Base-by-base conservation (phyloP, 1,140 invertebrate species). In the Bombus polaris region DNA sequence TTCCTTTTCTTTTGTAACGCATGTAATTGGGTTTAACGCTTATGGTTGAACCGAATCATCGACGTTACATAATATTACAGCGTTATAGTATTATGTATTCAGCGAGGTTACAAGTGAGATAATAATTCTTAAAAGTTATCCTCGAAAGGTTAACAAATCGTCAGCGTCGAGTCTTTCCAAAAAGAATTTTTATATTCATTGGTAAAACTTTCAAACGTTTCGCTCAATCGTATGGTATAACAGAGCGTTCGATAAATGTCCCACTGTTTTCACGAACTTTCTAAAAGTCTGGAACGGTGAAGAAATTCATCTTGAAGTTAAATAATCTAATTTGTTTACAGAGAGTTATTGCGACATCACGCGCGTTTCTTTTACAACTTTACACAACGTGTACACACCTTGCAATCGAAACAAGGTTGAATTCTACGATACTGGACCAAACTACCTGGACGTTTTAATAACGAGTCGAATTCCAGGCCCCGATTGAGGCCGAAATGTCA, bases 401-500 rank as follows among this genome's bases (percentile, higher is more conserved):
- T 18, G 15, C 65, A 32, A 66, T 66, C 66, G 1, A 18, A 15
- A 18, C 66, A 68, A 25, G 66, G 66, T 68, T 68, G 1, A 35
- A 32, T 10, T 66, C 15, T 66, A 32, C 65, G 13, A 22, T 18
- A 32, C 65, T 66, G 6, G n/a, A 15, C n/a, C 15, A 1, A 35
- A 18, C n/a, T 18, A n/a, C 2, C 13, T 15, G 15, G 8, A 9
- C 25, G 10, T 12, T 53, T 53, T 39, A 12, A 32, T 37, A 71
- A 71, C 35, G 68, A 39, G 25, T 71, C 68, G 68, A 44, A 42
- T 42, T 73, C 42, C 71, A 18, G 8, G 12, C 22, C 13, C 37
- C 35, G 39, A 44, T 74, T 44, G n/a, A 1, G 18, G 42, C 2
- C n/a, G 25, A 78, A 68, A 57, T 66, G 83, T 85, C 83, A 85